A percentile compares a stretch with the other conserved stretches of the same genome.
Evolutionary conservation across 2,797 vertebrate species (phyloP).

Genomic region (Choloepus didactylus): DNA sequence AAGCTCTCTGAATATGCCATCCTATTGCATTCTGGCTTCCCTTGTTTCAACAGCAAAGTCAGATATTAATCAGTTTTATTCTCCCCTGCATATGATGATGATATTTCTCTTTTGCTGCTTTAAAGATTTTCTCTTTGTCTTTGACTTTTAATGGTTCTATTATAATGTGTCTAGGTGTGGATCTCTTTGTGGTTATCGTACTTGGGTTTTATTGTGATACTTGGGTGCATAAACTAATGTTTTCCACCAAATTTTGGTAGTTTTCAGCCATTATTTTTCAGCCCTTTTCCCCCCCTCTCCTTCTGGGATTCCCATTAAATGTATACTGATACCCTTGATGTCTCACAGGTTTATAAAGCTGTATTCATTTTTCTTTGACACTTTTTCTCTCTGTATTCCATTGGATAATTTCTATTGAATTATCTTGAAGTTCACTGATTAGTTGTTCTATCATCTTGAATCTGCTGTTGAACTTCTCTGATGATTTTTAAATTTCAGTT

Average conservation of each 20-base stretch:
- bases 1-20: background rate
- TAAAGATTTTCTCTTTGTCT: background rate
- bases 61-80: background rate
- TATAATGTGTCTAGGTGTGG: too few relatives aligned
- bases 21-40: background rate
- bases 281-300: background rate
- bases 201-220: background rate
- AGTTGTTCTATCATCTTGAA: background rate
- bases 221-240: background rate
- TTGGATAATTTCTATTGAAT: background rate
- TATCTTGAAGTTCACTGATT: background rate
- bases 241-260: background rate
- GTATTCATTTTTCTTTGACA: background rate
- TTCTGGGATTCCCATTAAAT: background rate
- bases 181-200: too few relatives aligned
- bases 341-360: background rate
- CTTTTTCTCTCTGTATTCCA: background rate
- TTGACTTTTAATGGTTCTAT: background rate
- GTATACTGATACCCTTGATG: background rate
- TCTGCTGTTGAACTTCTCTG: background rate
- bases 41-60: background rate
- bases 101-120: conserved; percentile 2
- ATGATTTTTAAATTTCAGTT: background rate
- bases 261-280: too few relatives aligned
- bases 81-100: background rate